Conservation (phyloP, 2,888 invertebrate genomes). For the Salpingus planirostris region DNA sequence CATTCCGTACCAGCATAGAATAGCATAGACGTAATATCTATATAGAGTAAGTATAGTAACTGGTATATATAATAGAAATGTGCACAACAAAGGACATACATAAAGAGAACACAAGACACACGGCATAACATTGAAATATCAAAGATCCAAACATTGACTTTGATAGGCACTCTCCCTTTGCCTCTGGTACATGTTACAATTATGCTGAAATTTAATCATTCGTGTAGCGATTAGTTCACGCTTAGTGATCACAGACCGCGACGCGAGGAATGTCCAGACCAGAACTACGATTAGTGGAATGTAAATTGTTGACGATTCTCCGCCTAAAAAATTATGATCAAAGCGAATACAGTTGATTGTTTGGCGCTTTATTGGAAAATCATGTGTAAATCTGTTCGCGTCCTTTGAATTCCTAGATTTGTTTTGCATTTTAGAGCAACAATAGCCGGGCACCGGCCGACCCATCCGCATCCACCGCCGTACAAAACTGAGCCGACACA, state of each 20-base stretch:
- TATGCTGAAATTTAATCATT: slow-evolving; percentile 46
- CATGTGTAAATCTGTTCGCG: slow-evolving; percentile 24
- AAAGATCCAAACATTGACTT: slow-evolving; percentile 35
- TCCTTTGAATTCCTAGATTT: slow-evolving; percentile 13
- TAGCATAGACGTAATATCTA: too few relatives aligned
- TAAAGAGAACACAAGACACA: slow-evolving; percentile 20
- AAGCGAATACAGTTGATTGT: slow-evolving; percentile 35
- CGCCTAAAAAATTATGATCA: slow-evolving; percentile 29
- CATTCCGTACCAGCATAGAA: too few relatives aligned
- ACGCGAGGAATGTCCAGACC: slow-evolving; percentile 42
- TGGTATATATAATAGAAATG: too few relatives aligned
- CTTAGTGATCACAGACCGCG: slow-evolving; percentile 42
- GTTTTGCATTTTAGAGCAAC: too few relatives aligned
- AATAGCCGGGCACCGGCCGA: too few relatives aligned
- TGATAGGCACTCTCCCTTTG: slow-evolving; percentile 32
- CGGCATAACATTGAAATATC: slow-evolving; percentile 31
- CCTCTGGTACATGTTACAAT: slow-evolving; percentile 38
- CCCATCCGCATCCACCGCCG: too few relatives aligned
- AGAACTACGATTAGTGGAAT: slow-evolving; percentile 40
- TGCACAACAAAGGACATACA: slow-evolving; percentile 18
- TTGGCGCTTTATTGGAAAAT: slow-evolving; percentile 30
- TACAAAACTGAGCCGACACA: too few relatives aligned
- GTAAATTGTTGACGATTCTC: slow-evolving; percentile 42
- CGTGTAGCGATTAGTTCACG: slow-evolving; percentile 42
- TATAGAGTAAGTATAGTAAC: too few relatives aligned